Conservation (phyloP, 2,888 invertebrate species). For the Apodemia hepburni region DNA sequence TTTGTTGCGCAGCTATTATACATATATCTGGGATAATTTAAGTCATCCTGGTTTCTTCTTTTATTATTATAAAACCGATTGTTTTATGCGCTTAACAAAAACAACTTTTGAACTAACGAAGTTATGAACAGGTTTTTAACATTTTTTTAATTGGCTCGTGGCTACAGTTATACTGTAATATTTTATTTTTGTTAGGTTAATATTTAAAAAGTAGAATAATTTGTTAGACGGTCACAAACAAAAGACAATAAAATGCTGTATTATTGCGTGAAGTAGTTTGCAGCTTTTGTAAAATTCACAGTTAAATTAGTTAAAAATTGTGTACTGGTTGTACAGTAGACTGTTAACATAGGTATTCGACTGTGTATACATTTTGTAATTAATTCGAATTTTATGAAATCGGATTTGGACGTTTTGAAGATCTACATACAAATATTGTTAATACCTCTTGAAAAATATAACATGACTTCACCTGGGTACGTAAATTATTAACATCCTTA, state of each 20-base stretch:
- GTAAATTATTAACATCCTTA: not conserved
- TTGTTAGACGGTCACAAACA: not conserved
- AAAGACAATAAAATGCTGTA: slow-evolving; percentile 3
- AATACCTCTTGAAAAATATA: no score
- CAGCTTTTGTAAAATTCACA: not conserved
- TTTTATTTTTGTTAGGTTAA: no score
- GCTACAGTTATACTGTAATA: not conserved
- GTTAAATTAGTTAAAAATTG: not conserved
- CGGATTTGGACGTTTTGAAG: not conserved
- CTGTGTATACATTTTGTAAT: not conserved
- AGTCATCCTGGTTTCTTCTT: not conserved
- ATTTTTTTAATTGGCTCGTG: not conserved
- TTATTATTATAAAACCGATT: not conserved
- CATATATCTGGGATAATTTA: not conserved
- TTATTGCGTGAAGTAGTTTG: not conserved
- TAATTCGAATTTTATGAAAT: not conserved
- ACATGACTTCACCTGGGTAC: not conserved
- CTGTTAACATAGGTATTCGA: not conserved
- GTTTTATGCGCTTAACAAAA: not conserved
- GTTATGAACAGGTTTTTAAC: not conserved
- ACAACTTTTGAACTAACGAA: not conserved
- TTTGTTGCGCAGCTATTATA: not conserved
- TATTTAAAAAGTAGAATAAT: no score
- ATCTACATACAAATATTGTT: not conserved
- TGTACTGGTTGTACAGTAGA: not conserved